Base-by-base conservation (phyloP, 2,888 invertebrate genomes). In the Allolobophora icterica region DNA sequence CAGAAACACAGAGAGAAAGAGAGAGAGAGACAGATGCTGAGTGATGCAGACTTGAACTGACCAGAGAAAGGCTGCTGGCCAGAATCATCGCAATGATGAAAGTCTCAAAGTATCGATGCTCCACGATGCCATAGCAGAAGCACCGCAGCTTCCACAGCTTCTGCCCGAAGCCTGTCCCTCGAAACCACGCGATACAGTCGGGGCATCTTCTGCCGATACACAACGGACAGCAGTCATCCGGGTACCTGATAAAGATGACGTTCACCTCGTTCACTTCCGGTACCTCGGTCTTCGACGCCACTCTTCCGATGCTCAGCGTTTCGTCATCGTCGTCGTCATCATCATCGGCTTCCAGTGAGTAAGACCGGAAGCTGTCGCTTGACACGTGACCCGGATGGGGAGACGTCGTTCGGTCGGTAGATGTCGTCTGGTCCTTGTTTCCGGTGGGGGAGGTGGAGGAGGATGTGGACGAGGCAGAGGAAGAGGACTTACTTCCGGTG, bases 71-170 rank as follows among this genome's bases (percentile, higher is more conserved):
- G 96, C 99, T 99, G 96, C 98, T 99, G 95, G 98, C 97, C 96
- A 99, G 96, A 96, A 99, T 99, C 98, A 99, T 98, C 94, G 98
- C 97, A 95, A 99, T 99, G 96, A 99, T 99, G 96, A 99, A 98
- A 94, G 98, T 98, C 97, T 99, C 99, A 96, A 99, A 99, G 96
- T 99, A 99, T 96, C 98, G 99, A 96, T 99, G 99, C 96, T 99
- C 99, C 95, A 99, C 99, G 94, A 99, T 97, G 96, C 97, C 97
- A 96, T 97, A 99, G 93, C 98, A 98, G 96, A 98, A 98, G 95
- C 97, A 97, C 95, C 99, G 97, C 93, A 98, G 96, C 96, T 97
- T 97, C 94, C 97, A 98, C 98, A 98, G 99, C 93, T 97, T 97
- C 95, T 98, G 97, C 97, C 98, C 98, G 96, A 98, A 97, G 24